These are phyloP conservation scores for Halcyon senegalensis DNA, from an alignment of 2,113 vertebrate genomes.

Conservation along the genomic window DNA sequence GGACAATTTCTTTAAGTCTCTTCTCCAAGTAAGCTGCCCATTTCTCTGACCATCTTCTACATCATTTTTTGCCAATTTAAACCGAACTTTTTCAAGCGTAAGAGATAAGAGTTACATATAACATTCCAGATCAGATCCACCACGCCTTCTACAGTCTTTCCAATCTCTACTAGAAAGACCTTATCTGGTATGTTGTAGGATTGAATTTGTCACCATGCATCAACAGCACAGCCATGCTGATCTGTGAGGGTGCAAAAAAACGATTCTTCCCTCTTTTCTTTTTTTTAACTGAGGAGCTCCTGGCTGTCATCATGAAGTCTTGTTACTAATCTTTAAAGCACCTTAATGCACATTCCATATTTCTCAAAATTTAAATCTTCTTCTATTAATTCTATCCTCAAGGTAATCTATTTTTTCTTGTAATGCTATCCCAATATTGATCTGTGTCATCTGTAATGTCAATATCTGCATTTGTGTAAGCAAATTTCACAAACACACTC, in stretches of 20 bases:
- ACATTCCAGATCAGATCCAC: neutral
- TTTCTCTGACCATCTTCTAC: neutral
- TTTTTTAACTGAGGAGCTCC: neutral
- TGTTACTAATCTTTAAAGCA: neutral
- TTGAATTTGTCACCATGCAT: neutral
- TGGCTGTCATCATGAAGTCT: neutral
- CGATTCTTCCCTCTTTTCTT: neutral
- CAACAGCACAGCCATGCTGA: neutral
- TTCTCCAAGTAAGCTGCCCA: neutral
- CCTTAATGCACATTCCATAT: neutral
- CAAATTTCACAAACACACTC: neutral
- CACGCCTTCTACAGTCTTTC: neutral
- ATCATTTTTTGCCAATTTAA: neutral
- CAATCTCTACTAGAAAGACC: neutral
- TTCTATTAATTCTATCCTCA: neutral
- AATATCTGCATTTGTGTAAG: neutral
- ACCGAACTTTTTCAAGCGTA: neutral
- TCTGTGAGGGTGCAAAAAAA: neutral
- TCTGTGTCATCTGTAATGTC: neutral
- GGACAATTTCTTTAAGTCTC: neutral
- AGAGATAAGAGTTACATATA: neutral
- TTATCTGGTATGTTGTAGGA: neutral
- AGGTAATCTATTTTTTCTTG: neutral
- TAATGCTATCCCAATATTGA: neutral
- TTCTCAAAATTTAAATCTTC: neutral